Base-by-base conservation (phyloP, 2,113 vertebrate species). In the Oryzias melastigma region DNA sequence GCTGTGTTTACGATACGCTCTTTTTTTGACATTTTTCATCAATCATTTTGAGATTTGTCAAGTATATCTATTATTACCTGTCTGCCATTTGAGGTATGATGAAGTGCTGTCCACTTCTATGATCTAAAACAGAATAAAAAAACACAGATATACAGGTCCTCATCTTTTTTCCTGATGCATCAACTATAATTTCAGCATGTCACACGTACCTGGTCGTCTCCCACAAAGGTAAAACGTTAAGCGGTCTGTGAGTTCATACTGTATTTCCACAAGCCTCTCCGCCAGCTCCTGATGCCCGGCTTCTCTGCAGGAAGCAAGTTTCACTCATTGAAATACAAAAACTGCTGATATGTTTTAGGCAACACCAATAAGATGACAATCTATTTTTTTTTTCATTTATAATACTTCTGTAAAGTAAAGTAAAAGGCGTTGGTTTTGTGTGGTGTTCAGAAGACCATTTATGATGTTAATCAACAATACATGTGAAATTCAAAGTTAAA, bases 51-150 rank as follows among this genome's bases (percentile, higher is more conserved):
- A 35, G 35, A 35, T 35, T 8, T 3, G 8, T 35, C 35, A 12
- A 12, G 10, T 35, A 35, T 3, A 47, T 47, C 17, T 42, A 87
- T 93, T 93, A 99, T 93, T 93, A 99, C 97, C 97, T 98, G 91
- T 99, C 97, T 86, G 96, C 96, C 94, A 98, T 97, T 74, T 98
- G 97, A 82, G 97, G 97, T 85, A 98, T 97, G 79, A 99, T 95
- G 85, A 98, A 98, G 90, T 98, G 96, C 67, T 98, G 96, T 67
- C 96, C 95, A 2, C 91, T 96, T 90, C 92, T 98, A 85, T 98
- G 97, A 92, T 98, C 97, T 99, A 80, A 80, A 90, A 89, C 17
- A 75, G 27, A 67, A 74, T 7, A 56, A 47, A 4, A 63, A 53
- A 19, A n/a, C 19, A 56, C 7, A 19, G 15, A 44, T 16, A 35